Evolutionary conservation across 2,113 vertebrate genomes (phyloP).

Genomic region (Pithys albifrons): DNA sequence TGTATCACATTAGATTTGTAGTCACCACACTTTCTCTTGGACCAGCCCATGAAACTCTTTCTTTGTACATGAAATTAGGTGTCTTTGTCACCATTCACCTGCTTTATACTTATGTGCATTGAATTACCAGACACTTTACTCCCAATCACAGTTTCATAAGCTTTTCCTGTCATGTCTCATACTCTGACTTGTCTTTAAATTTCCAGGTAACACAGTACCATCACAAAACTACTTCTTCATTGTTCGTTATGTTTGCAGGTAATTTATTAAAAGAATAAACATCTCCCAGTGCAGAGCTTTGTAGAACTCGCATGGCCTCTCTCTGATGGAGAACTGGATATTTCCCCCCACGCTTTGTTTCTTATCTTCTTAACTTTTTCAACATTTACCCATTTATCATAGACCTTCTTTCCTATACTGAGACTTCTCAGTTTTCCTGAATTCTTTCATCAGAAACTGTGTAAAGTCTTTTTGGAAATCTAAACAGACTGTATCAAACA

Average conservation of each 20-base stretch:
- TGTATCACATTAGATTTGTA: background rate
- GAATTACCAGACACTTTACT: background rate
- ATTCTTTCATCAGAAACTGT: background rate
- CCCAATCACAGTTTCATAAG: background rate
- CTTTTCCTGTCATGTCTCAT: background rate
- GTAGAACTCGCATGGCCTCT: background rate
- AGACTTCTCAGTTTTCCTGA: background rate
- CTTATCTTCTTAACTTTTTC: background rate
- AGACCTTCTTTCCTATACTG: background rate
- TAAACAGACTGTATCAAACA: background rate
- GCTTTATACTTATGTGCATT: background rate
- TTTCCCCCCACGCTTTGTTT: background rate
- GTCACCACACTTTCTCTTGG: background rate
- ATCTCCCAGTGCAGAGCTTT: background rate
- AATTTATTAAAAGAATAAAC: background rate
- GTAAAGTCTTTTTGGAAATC: background rate
- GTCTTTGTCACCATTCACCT: background rate
- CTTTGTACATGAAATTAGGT: background rate
- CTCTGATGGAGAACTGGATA: background rate
- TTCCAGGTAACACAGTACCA: background rate
- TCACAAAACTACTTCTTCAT: background rate
- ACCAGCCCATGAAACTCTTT: background rate
- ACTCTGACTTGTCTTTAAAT: background rate
- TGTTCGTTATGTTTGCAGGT: background rate
- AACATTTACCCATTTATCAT: background rate